These are phyloP conservation scores for Sparus aurata DNA, from an alignment of 2,797 vertebrate species.

Conservation along the genomic window DNA sequence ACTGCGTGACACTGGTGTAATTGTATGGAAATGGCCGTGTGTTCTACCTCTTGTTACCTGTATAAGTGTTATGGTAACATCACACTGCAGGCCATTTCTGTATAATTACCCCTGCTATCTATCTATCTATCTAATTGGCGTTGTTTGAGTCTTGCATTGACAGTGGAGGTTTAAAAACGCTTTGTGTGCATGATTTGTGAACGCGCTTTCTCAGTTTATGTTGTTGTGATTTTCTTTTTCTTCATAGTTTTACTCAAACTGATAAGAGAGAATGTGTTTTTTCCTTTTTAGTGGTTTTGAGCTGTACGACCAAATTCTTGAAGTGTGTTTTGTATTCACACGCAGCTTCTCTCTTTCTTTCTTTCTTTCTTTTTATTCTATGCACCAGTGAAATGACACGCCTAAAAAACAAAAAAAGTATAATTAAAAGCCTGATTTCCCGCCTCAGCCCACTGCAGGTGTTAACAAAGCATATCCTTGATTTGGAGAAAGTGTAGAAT, in stretches of 20 bases:
- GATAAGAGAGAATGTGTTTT: constrained; percentile 51
- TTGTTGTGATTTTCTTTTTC: constrained; percentile 34
- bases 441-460: constrained; percentile 24
- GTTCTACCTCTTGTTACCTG: constrained; percentile 92
- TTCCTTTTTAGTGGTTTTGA: constrained; percentile 53
- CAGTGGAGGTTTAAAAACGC: constrained; percentile 58
- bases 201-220: constrained; percentile 56
- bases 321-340: constrained; percentile 62
- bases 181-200: constrained; percentile 57
- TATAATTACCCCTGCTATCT: constrained; percentile 84
- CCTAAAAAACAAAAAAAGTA: neutral
- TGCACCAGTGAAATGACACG: constrained; percentile 70
- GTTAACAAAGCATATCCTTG: constrained; percentile 17
- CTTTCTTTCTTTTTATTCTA: constrained; percentile 63
- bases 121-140: constrained; percentile 58
- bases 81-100: constrained; percentile 87
- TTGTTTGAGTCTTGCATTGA: constrained; percentile 67
- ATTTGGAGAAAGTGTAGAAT: constrained; percentile 28
- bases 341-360: constrained; percentile 54
- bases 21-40: constrained; percentile 88
- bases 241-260: constrained; percentile 53
- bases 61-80: constrained; percentile 89
- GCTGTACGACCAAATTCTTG: constrained; percentile 79
- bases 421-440: constrained; percentile 30
- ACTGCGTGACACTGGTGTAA: constrained; percentile 78